Base-by-base conservation (phyloP, 2,113 vertebrate species). In the Motacilla alba region DNA sequence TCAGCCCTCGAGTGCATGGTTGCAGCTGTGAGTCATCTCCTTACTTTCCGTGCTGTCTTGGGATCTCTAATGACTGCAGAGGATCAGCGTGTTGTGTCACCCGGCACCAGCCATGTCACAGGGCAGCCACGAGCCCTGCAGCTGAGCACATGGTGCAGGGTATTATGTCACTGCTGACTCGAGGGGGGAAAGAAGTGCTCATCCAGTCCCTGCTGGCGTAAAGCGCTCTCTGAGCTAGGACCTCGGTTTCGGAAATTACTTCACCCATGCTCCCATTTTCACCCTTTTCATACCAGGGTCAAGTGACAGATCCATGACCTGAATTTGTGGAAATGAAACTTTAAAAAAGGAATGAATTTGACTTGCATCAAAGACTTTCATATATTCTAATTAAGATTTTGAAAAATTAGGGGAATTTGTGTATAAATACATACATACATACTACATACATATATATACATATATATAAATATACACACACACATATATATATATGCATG, bases 371-470 rank as follows among this genome's bases (percentile, higher is more conserved):
- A 41, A 70, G 43, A 33, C 23, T 59, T 56, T 24, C 1, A 4
- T 39, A 3, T 44, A 49, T 80, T 89, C 70, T 13, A 66, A 56
- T 50, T 28, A 78, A 15, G 13, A 72, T 43, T 74, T 75, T 62
- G 41, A 52, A 94, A 77, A 63, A 24, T 11, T 64, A 3, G 22
- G 3, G 13, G 15, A 7, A 5, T 6, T 52, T 52, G 14, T 64
- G 37, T 63, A 22, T 43, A 21, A 15, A 15, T 15, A 59, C 7
- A 4, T 59, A 56, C 31, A 56, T n/a, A 58, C 33, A 35, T 18
- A 23, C 1, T 20, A 15, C 1, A 31, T 19, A 15, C 2, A 16
- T 5, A 10, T 33, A 4, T 39, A 3, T 46, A 5, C 8, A 2
- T 18, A 6, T 20, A 14, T 16, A n/a, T 21, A 35, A 8, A 8